A percentile compares a stretch with the other conserved stretches of the same genome.
Evolutionary conservation across 2,797 vertebrate genomes (phyloP).

Genomic region (Iguana delicatissima): DNA sequence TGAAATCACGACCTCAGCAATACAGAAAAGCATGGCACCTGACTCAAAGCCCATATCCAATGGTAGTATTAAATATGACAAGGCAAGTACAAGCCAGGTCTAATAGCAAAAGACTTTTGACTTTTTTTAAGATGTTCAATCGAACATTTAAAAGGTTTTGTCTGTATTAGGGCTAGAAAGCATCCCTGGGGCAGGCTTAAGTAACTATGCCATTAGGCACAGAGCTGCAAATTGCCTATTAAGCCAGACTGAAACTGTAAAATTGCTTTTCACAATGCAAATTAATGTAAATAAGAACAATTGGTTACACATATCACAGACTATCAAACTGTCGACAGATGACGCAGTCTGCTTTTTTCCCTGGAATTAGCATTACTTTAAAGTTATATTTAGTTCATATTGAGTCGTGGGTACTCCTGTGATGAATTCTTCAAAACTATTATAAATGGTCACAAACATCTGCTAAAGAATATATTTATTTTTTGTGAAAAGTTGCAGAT

Average conservation of each 20-base stretch:
- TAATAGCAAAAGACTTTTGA: conserved; percentile 77
- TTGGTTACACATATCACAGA: conserved; percentile 86
- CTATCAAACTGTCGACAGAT: conserved; percentile 80
- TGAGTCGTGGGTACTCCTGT: conserved; percentile 63
- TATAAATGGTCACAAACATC: conserved; percentile 29
- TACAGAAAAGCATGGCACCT: conserved; percentile 38
- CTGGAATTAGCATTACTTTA: conserved; percentile 79
- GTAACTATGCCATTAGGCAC: conserved; percentile 83
- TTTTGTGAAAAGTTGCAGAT: conserved; percentile 65
- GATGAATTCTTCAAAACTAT: conserved; percentile 63
- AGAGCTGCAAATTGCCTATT: conserved; percentile 85
- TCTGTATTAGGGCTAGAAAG: conserved; percentile 79
- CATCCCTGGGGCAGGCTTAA: conserved; percentile 81
- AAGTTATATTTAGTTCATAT: conserved; percentile 74
- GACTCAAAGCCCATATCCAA: conserved; percentile 53
- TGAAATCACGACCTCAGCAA: conserved; percentile 19
- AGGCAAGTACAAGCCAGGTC: conserved; percentile 63
- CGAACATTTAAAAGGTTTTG: conserved; percentile 83
- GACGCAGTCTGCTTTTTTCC: conserved; percentile 65
- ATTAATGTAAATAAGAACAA: conserved; percentile 89
- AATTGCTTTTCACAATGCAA: conserved; percentile 88
- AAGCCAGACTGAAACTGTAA: conserved; percentile 85
- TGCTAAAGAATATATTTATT: conserved; percentile 54
- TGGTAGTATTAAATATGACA: conserved; percentile 59
- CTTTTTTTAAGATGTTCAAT: conserved; percentile 80